Base-by-base conservation (phyloP, 2,888 invertebrate species). In the Liodrosophila aerea region DNA sequence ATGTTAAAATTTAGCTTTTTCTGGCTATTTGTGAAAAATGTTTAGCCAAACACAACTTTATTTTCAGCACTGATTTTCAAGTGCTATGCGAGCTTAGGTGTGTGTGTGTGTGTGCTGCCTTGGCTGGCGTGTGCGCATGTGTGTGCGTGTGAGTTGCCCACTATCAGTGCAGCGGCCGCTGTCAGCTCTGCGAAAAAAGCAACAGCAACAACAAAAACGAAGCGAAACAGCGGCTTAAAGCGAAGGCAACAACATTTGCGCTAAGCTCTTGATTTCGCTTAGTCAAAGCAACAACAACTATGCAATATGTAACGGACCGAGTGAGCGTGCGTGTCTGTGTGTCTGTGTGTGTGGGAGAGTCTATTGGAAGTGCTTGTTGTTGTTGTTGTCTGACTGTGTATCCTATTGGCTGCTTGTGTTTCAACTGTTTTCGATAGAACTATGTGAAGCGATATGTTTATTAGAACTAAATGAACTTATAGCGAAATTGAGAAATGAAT, bases 111-210 rank as follows among this genome's bases (percentile, higher is more conserved):
- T 13, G 7, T 50, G 36, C 30, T 33, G 43, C 39, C 40, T 16
- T 29, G 29, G 34, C 22, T 30, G 65, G 53, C 36, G 66, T 43
- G 66, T 71, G 51, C 51, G 22, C 27, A 66, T 60, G 71, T 31
- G 71, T 59, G 34, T 44, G 50, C 34, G 43, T 49, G 40, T 49
- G 44, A 39, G 39, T 34, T 49, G 69, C 68, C 57, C 62, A 44
- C 69, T 69, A 67, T 69, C 73, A 73, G 50, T 73, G 68, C 68
- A 73, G 69, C 62, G 60, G 34, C 39, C 66, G 60, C 34, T 36
- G 11, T 29, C 29, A 36, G 18, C 36, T 44, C 51, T 30, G 27
- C 34, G 41, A 63, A 56, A 36, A 9, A 33, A 49, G 22, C 22
- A n/a, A n/a, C n/a, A n/a, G n/a, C n/a, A n/a, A 22, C 22, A 5